Base-by-base conservation (phyloP, 2,797 vertebrate species). In the Pseudomugil tenellus region DNA sequence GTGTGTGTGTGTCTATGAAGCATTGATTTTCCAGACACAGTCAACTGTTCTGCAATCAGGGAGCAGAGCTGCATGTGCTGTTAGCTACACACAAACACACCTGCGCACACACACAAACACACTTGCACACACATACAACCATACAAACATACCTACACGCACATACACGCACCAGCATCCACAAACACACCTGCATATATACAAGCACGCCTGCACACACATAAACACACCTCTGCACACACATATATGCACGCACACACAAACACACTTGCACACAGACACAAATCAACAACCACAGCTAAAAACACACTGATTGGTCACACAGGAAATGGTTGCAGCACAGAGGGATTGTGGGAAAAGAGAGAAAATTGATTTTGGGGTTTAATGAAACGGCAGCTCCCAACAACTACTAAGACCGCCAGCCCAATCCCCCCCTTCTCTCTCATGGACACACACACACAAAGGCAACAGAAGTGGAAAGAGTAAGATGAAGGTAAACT, bases 291-390 rank as follows among this genome's bases (percentile, higher is more conserved):
- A 67, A 34, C 58, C 62, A 34, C 26, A 57, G 32, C 56, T 26
- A 67, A 65, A 80, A 62, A 61, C 71, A 37, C 80, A 57, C 79
- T 85, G 84, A 90, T 90, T 89, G 81, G 84, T 84, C 84, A 75
- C 81, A 86, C 39, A 85, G 79, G 83, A 91, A 89, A 84, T 66
- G 66, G 76, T 74, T 84, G 78, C 70, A 76, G 81, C 77, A 64
- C 82, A 63, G 76, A 84, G 77, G 85, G 59, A 85, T 87, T 87
- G 86, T 84, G 77, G 84, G 74, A 70, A 87, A 78, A 81, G 67
- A 79, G 65, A 86, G 83, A 83, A 84, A 86, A 91, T 87, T 86
- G 87, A 88, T 89, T 86, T 73, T 29, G 74, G 70, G 70, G 65
- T 87, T 82, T 89, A 87, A 87, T 88, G 81, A 88, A 87, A 87